Conservation (phyloP, 1,140 invertebrate genomes). For the Pinna nobilis region DNA sequence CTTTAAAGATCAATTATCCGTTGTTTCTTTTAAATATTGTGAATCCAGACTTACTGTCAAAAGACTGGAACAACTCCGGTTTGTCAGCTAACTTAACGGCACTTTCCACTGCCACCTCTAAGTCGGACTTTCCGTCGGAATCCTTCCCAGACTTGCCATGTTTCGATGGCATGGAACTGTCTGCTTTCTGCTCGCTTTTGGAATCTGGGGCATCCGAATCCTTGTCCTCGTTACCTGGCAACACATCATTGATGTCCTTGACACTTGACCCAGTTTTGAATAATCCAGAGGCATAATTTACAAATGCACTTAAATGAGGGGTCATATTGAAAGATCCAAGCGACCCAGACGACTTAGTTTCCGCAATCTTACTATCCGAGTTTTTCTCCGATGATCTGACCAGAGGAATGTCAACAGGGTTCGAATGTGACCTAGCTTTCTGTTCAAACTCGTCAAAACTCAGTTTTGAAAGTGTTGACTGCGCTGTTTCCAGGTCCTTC, state of each 20-base stretch:
- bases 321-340: slow-evolving; percentile 54
- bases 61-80: slow-evolving; percentile 93
- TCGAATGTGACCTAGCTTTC: slow-evolving; percentile 35
- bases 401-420: slow-evolving; percentile 35
- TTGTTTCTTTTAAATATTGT: too few relatives aligned
- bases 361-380: not conserved
- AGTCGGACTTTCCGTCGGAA: slow-evolving; percentile 16
- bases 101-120: slow-evolving; percentile 61
- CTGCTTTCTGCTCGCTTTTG: slow-evolving; percentile 19
- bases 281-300: slow-evolving; percentile 76
- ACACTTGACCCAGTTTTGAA: slow-evolving; percentile 69
- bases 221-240: slow-evolving; percentile 7
- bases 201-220: not conserved
- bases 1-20: too few relatives aligned
- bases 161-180: slow-evolving; percentile 10
- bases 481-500: slow-evolving; percentile 36
- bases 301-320: slow-evolving; percentile 67
- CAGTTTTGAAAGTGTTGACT: slow-evolving; percentile 38
- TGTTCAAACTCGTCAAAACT: slow-evolving; percentile 47
- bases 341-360: slow-evolving; percentile 35
- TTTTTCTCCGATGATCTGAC: slow-evolving; percentile 9
- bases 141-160: not conserved
- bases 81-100: slow-evolving; percentile 95
- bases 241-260: slow-evolving; percentile 57
- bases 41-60: slow-evolving; percentile 98